Evolutionary conservation across 2,797 vertebrate genomes (phyloP).

Genomic region (Phalanger gymnotis): DNA sequence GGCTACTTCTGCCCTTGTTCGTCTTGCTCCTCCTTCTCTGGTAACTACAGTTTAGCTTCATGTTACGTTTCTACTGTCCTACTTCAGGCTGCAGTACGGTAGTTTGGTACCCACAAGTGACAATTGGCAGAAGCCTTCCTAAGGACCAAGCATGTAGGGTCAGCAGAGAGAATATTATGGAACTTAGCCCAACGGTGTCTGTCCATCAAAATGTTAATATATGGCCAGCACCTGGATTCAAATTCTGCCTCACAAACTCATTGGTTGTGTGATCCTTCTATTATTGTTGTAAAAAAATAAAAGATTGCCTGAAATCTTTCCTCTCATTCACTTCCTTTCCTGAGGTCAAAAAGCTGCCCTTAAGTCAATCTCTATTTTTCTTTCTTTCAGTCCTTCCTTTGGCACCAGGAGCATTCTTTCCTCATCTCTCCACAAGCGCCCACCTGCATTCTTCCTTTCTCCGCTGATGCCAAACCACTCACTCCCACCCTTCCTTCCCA

Average conservation of each 20-base stretch:
- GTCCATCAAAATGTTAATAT: not conserved
- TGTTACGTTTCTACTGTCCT: not conserved
- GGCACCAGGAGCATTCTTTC: not conserved
- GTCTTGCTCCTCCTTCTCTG: not conserved
- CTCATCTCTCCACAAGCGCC: accelerated
- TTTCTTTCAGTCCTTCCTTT: not conserved
- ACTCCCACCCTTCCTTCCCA: not conserved
- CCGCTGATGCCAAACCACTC: not conserved
- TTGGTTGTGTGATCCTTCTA: not conserved
- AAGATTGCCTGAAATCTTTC: not conserved
- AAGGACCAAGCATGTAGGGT: not conserved
- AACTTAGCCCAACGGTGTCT: not conserved
- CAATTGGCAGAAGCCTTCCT: not conserved
- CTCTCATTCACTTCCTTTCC: not conserved
- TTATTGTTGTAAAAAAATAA: not conserved
- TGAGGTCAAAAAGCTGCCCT: not conserved
- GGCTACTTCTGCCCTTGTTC: not conserved
- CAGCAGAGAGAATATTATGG: not conserved
- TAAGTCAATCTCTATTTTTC: not conserved
- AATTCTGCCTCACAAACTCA: not conserved
- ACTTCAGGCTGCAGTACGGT: not conserved
- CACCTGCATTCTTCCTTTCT: accelerated
- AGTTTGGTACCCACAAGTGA: not conserved
- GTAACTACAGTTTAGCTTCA: not conserved
- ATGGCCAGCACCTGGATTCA: not conserved